Evolutionary conservation across 35 echinoderm and acorn worm species (phyloP).

Genomic region (Apostichopus californicus): DNA sequence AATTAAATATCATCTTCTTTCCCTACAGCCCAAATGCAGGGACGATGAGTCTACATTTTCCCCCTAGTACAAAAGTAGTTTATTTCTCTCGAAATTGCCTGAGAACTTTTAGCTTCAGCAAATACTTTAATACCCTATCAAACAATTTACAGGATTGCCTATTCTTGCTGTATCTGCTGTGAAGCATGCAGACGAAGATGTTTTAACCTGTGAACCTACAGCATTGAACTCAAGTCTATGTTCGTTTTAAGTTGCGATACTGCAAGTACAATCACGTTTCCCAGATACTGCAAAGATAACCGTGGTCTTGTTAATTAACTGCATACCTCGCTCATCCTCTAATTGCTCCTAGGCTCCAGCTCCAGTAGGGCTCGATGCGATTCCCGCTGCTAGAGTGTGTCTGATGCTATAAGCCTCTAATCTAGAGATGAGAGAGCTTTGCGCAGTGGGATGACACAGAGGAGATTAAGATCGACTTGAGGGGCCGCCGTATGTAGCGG

Average conservation of each 20-base stretch:
- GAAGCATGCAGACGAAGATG: too few species aligned
- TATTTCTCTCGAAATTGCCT: too few species aligned
- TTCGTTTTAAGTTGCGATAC: too few species aligned
- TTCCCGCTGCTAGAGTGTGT: constrained; percentile 20
- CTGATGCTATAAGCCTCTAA: not conserved
- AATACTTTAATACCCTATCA: too few species aligned
- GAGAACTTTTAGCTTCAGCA: too few species aligned
- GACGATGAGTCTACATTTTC: too few species aligned
- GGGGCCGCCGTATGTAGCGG: not conserved
- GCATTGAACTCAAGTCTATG: too few species aligned
- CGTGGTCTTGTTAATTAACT: not conserved
- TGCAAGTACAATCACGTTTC: not conserved
- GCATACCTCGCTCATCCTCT: not conserved
- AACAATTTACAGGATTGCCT: too few species aligned
- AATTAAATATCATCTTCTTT: not conserved
- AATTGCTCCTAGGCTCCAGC: constrained; percentile 8
- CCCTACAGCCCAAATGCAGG: too few species aligned
- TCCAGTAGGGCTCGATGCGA: not conserved
- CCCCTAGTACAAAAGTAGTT: too few species aligned
- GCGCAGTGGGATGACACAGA: constrained; percentile 3
- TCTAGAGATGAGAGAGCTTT: not conserved
- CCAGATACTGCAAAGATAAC: not conserved
- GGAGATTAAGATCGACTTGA: not conserved
- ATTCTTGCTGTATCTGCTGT: too few species aligned
- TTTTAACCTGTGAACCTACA: too few species aligned